Base-by-base conservation (phyloP, 1,140 invertebrate genomes). In the Lordiphosa collinella region DNA sequence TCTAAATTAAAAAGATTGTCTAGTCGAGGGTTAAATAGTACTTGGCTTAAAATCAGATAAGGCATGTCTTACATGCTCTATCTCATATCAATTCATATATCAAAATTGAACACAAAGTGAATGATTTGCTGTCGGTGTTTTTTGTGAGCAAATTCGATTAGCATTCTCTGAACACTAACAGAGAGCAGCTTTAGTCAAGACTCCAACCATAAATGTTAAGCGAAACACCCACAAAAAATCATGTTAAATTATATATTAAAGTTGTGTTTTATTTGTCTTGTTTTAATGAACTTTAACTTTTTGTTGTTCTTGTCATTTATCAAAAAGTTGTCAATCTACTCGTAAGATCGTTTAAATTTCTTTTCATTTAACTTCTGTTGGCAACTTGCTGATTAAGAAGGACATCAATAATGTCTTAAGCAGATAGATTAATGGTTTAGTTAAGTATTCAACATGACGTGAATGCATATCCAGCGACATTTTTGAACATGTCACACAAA, bases 241-340 rank as follows among this genome's bases (percentile, higher is more conserved):
- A 2, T 63, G 48, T 51, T 58, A 47, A 56, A 16, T 12, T 8
- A 10, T 12, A 48, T 65, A 52, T 70, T 52, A 38, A 8, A 54
- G 53, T 75, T 51, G 59, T 73, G 49, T 56, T 46, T 65, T 50
- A 5, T 31, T 63, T 53, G 22, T 82, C 55, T 49, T 64, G 55
- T 69, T 56, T 49, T 60, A 60, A 65, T 72, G 51, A 71, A 58
- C 41, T 40, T 51, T 35, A 43, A 43, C 22, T 22, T 37, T 67
- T 52, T 43, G 32, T 51, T 31, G 29, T 65, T 53, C 9, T 36
- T 35, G 25, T 46, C 7, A 41, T 58, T 44, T 46, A 3, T 13
- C 37, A 9, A 51, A 48, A 63, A 46, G 32, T 53, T 25, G 37
- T 13, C 47, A 37, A 44, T 52, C 48, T 22, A 63, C 16, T 47